phyloP scores from a whole-genome alignment of 1,140 invertebrate genomes.

The Anastatus disparis region DNA sequence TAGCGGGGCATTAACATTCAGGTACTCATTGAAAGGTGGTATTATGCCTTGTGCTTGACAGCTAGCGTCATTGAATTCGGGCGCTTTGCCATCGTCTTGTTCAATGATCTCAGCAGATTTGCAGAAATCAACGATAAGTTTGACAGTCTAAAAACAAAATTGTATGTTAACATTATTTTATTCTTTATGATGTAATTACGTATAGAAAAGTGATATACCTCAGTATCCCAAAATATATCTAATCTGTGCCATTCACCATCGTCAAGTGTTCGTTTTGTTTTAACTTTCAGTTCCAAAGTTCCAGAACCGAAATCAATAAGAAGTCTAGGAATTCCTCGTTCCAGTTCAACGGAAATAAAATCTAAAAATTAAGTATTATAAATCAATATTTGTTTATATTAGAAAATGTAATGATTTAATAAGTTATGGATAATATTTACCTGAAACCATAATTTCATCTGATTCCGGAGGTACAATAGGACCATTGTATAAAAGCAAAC shows the following conservation, averaged over 20 bases:
- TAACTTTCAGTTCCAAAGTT: slow-evolving; percentile 87
- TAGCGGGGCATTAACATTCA: slow-evolving; percentile 95
- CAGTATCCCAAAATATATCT: slow-evolving; percentile 95
- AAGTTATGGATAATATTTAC: slow-evolving; percentile 48
- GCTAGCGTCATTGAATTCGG: slow-evolving; percentile 85
- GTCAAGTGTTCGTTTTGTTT: slow-evolving; percentile 86
- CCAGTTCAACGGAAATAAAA: slow-evolving; percentile 93
- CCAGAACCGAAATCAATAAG: slow-evolving; percentile 96
- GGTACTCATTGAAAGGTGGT: slow-evolving; percentile 94
- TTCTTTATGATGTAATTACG: slow-evolving; percentile 2
- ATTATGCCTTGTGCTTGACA: slow-evolving; percentile 91
- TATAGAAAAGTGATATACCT: too few species aligned
- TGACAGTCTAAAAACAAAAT: slow-evolving; percentile 71
- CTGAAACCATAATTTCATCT: slow-evolving; percentile 88
- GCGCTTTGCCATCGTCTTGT: slow-evolving; percentile 86
- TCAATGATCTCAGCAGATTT: slow-evolving; percentile 86
- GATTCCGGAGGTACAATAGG: slow-evolving; percentile 91
- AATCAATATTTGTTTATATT: too few species aligned
- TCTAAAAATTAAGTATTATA: slow-evolving; percentile 66
- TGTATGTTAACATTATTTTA: neutral
- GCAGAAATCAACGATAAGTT: slow-evolving; percentile 93
- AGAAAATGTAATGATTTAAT: too few species aligned
- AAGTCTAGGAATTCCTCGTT: slow-evolving; percentile 88
- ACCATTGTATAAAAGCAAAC: slow-evolving; percentile 95
- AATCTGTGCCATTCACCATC: slow-evolving; percentile 97